Evolutionary conservation across 2,888 invertebrate species (phyloP), one percentile per base, ranked within the genome.

Genomic region (Cataglyphis albicans): DNA sequence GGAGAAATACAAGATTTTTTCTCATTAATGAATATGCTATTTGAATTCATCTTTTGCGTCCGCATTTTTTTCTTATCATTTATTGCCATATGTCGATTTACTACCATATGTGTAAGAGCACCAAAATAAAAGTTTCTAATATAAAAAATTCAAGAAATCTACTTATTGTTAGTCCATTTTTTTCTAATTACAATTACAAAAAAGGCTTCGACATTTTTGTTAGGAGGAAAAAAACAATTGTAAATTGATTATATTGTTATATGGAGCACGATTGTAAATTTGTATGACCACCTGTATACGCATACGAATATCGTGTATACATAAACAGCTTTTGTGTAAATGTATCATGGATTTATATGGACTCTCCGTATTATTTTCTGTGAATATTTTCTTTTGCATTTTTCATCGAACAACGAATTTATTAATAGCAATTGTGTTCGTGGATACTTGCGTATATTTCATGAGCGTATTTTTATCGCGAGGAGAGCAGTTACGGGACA

Each of bases 341-440:
- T 52, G n/a, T 48, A 48, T 25, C 38, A 12, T 18, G 7, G 35
- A 55, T 75, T 55, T 35, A 38, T 25, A 29, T 29, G 21, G 21
- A 29, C 29, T 35, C 6, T 25, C 1, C 5, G 6, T 21, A 35
- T 75, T 64, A 64, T 64, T 64, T 48, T 35, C 35, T 25, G 29
- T 15, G 65, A 65, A 76, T 2, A 38, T 18, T 35, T 25, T 10
- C 55, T 9, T 52, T 52, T 7, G 55, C 21, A 74, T 63, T 52
- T 38, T 38, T 67, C 29, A 2, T 9, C 52, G 15, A 12, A 44
- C 4, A 38, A 76, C 25, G 9, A 76, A 67, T 55, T 65, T 76
- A 52, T 76, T 59, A 38, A 25, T 29, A 21, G 15, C 32, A 76
- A 5, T 41, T 67, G 52, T 52, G n/a, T 65, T 75, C 35, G 65